These are phyloP conservation scores for Drosophila obscura DNA, from an alignment of 1,140 invertebrate genomes.

Conservation along the genomic window DNA sequence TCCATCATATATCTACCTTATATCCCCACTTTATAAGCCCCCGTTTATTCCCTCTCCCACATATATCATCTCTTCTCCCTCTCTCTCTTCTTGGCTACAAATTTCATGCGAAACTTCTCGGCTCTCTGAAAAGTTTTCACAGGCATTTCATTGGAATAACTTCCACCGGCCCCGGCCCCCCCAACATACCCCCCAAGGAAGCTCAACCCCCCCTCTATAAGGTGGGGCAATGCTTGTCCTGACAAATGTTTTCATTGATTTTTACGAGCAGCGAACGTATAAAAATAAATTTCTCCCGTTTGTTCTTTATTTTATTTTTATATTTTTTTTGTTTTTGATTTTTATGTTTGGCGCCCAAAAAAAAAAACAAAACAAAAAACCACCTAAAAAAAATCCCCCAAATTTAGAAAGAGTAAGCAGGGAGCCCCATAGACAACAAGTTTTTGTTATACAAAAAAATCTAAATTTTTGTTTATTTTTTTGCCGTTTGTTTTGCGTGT, in stretches of 20 bases:
- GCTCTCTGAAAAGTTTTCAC: slow-evolving; percentile 55
- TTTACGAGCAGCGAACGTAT: slow-evolving; percentile 75
- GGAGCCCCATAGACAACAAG: too few species aligned
- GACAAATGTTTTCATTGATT: slow-evolving; percentile 76
- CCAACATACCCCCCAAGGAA: slow-evolving; percentile 19
- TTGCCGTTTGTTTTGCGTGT: slow-evolving; percentile 36
- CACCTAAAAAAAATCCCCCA: slow-evolving; percentile 9
- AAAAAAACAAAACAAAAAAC: slow-evolving; percentile 14
- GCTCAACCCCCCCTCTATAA: neutral
- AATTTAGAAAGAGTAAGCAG: neutral
- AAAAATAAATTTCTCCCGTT: slow-evolving; percentile 71
- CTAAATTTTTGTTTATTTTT: slow-evolving; percentile 32
- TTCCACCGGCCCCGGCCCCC: slow-evolving; percentile 8
- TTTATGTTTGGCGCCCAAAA: slow-evolving; percentile 5
- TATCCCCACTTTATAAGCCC: neutral
- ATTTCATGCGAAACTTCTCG: slow-evolving; percentile 72
- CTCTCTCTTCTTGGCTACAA: slow-evolving; percentile 47
- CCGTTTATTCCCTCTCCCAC: too few species aligned
- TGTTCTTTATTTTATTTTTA: slow-evolving; percentile 17
- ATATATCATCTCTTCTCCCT: too few species aligned
- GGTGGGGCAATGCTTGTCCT: slow-evolving; percentile 45
- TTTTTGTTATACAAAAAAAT: slow-evolving; percentile 23
- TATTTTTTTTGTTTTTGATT: slow-evolving; percentile 26
- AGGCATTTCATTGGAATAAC: slow-evolving; percentile 52
- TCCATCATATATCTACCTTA: too few species aligned